These are phyloP conservation scores for Camponotus floridanus DNA, from an alignment of 1,140 invertebrate genomes.

Conservation along the genomic window DNA sequence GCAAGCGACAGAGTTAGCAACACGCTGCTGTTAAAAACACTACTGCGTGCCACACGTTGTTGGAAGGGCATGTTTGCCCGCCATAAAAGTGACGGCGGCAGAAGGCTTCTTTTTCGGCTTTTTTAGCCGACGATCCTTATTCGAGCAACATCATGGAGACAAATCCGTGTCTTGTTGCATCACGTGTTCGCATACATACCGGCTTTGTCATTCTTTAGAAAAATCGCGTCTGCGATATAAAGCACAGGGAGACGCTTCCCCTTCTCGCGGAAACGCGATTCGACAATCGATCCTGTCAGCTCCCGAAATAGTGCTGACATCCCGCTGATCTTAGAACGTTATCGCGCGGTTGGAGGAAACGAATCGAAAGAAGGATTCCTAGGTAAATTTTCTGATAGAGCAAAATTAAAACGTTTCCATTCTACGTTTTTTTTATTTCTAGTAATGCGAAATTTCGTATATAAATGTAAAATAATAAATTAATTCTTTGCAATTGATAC, in stretches of 20 bases:
- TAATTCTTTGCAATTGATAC: neutral
- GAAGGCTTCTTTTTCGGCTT: constrained; percentile 37
- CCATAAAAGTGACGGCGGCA: constrained; percentile 69
- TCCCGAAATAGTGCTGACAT: constrained; percentile 67
- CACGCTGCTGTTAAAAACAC: neutral
- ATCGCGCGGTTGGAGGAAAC: constrained; percentile 50
- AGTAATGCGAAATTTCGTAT: neutral
- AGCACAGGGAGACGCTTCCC: neutral
- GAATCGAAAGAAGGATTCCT: neutral
- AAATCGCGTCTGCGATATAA: constrained; percentile 22
- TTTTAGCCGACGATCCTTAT: constrained; percentile 52
- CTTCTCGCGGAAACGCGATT: constrained; percentile 30
- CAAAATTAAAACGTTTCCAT: neutral
- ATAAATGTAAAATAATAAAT: neutral
- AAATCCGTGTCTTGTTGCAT: neutral
- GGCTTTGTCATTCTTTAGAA: constrained; percentile 11
- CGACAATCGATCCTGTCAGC: constrained; percentile 55
- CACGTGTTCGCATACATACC: constrained; percentile 65
- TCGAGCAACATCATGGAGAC: constrained; percentile 57
- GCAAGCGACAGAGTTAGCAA: constrained; percentile 42
- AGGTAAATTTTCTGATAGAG: neutral
- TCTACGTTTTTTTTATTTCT: neutral
- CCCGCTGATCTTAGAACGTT: constrained; percentile 56
- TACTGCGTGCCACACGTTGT: constrained; percentile 43
- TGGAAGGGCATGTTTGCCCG: constrained; percentile 64